Evolutionary conservation across 1,140 invertebrate species (phyloP).

Genomic region (Manduca sexta): DNA sequence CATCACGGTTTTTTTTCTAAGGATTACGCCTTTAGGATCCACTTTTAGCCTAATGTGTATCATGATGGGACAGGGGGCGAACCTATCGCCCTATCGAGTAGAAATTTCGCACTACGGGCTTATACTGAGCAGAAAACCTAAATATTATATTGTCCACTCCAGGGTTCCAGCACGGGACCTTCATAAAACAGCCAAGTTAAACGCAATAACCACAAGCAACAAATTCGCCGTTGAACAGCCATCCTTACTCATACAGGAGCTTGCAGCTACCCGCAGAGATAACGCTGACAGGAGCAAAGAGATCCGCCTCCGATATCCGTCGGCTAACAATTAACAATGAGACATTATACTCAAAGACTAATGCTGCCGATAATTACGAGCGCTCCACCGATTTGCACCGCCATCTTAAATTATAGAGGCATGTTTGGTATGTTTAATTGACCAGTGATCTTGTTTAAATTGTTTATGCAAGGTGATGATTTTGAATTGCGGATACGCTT

Average conservation of each 20-base stretch:
- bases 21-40: too few relatives aligned
- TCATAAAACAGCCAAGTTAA: too few relatives aligned
- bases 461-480: neutral
- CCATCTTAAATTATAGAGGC: constrained; percentile 37
- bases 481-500: too few relatives aligned
- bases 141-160: too few relatives aligned
- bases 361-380: constrained; percentile 61
- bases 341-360: constrained; percentile 62
- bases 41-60: too few relatives aligned
- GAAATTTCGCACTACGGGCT: too few relatives aligned
- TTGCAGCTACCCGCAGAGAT: constrained; percentile 40
- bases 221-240: constrained; percentile 3
- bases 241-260: constrained; percentile 26
- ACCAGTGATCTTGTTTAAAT: constrained; percentile 13
- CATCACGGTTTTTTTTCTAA: too few relatives aligned
- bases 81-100: too few relatives aligned
- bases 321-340: constrained; percentile 68
- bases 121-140: too few relatives aligned
- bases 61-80: too few relatives aligned
- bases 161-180: too few relatives aligned
- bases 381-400: constrained; percentile 44
- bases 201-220: neutral
- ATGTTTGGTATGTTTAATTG: constrained; percentile 42
- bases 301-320: constrained; percentile 60
- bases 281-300: constrained; percentile 57